Evolutionary conservation across 2,113 vertebrate genomes (phyloP), one percentile per base, ranked within the genome.

Genomic region (Tragelaphus imberbis): DNA sequence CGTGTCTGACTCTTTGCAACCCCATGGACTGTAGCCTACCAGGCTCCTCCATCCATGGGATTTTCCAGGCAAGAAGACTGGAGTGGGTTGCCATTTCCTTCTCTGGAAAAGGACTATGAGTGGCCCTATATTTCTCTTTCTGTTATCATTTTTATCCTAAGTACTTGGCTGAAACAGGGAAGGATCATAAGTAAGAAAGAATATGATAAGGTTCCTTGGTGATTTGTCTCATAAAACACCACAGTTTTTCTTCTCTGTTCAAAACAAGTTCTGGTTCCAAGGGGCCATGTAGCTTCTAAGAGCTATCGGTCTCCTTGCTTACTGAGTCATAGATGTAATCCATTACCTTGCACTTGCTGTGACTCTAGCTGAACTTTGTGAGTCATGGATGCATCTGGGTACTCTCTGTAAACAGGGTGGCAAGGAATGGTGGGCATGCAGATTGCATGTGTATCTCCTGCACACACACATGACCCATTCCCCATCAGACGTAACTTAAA

Each of bases 371-470:
- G 65, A 55, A 61, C 84, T 92, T 63, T 9, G 15, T 11, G 21
- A 23, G n/a, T 65, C 6, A 1, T 0, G 30, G 16, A 3, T 84
- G 40, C 30, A 3, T 40, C 28, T 2, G 7, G 21, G n/a, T 30
- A 6, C 16, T 68, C 1, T 6, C 2, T 81, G 23, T 33, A 88
- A 94, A 85, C 49, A 17, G 79, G 33, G 68, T 87, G 58, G 47
- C 68, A 75, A 58, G 33, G 23, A 44, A 55, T 1, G 1, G 27
- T 33, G 55, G 28, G 15, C 17, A 49, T 28, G 8, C 9, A 44
- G 49, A 16, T 16, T 17, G 16, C 2, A 15, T 6, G 1, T 21
- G 2, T 68, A 23, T 81, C 58, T 9, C 81, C 68, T 75, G 33
- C 12, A 65, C 47, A 82, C 77, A 94, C 3, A 30, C 15, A 3